These are phyloP conservation scores for Athripsodes cinereus DNA, from an alignment of 2,888 invertebrate genomes.

Conservation along the genomic window DNA sequence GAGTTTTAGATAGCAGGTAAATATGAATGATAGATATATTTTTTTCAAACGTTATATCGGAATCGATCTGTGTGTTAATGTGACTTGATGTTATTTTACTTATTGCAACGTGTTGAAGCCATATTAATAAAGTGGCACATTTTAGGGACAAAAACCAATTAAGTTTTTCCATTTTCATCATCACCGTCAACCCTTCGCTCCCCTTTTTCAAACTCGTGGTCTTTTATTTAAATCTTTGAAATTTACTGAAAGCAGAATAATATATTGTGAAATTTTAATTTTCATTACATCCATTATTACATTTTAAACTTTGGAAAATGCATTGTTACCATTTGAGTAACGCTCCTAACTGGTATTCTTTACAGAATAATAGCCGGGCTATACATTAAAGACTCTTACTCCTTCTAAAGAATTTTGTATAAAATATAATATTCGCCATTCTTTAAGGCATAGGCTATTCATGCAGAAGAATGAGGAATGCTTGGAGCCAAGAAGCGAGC, in stretches of 20 bases:
- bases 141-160: too few relatives aligned
- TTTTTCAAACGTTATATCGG: too few relatives aligned
- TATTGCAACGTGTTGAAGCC: too few relatives aligned
- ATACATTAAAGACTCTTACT: slow-evolving; percentile 26
- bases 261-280: slow-evolving; percentile 21
- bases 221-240: too few relatives aligned
- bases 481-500: slow-evolving; percentile 27
- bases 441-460: slow-evolving; percentile 23
- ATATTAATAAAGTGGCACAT: too few relatives aligned
- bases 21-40: too few relatives aligned
- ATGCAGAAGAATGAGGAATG: slow-evolving; percentile 27
- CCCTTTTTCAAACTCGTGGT: too few relatives aligned
- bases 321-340: slow-evolving; percentile 22
- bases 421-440: slow-evolving; percentile 28
- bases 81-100: too few relatives aligned
- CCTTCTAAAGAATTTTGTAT: slow-evolving; percentile 27
- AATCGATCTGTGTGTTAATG: too few relatives aligned
- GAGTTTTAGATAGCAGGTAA: too few relatives aligned
- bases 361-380: slow-evolving; percentile 22
- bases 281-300: slow-evolving; percentile 23
- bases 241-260: neutral
- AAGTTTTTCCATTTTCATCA: too few relatives aligned
- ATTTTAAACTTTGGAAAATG: slow-evolving; percentile 24
- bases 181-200: too few relatives aligned
- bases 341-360: slow-evolving; percentile 22